These are phyloP conservation scores for Azorinus chamasolen DNA, from an alignment of 2,888 invertebrate genomes.

Conservation along the genomic window DNA sequence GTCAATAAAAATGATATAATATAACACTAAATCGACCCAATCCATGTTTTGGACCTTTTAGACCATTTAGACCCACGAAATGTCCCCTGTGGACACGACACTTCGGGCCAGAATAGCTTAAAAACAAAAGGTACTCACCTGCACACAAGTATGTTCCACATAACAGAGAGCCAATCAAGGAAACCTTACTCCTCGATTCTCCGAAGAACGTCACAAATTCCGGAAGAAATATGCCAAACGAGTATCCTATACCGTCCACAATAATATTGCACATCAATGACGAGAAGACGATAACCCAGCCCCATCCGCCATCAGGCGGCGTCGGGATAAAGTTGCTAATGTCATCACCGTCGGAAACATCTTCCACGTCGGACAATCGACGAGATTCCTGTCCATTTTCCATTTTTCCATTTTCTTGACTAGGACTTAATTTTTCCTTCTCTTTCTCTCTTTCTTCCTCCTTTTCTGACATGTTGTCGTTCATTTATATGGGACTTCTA, in stretches of 20 bases:
- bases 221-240: conserved; percentile 92
- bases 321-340: conserved; percentile 82
- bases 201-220: conserved; percentile 90
- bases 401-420: conserved; percentile 37
- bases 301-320: conserved; percentile 92
- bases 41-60: too few species aligned
- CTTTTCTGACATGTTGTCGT: too few species aligned
- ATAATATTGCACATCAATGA: conserved; percentile 97
- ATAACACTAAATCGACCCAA: too few species aligned
- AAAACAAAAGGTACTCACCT: conserved; percentile 90
- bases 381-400: conserved; percentile 13
- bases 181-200: conserved; percentile 92
- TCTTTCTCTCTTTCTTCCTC: too few species aligned
- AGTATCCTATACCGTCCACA: conserved; percentile 98
- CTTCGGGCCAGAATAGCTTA: too few species aligned
- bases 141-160: conserved; percentile 96
- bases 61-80: too few species aligned
- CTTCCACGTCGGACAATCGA: conserved; percentile 32
- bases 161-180: conserved; percentile 95
- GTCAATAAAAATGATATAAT: too few species aligned
- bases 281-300: conserved; percentile 96
- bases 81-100: too few species aligned
- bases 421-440: too few species aligned
- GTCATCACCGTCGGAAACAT: conserved; percentile 74
- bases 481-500: too few species aligned